Evolutionary conservation across 2,888 invertebrate genomes (phyloP).

Genomic region (Trilocha varians): DNA sequence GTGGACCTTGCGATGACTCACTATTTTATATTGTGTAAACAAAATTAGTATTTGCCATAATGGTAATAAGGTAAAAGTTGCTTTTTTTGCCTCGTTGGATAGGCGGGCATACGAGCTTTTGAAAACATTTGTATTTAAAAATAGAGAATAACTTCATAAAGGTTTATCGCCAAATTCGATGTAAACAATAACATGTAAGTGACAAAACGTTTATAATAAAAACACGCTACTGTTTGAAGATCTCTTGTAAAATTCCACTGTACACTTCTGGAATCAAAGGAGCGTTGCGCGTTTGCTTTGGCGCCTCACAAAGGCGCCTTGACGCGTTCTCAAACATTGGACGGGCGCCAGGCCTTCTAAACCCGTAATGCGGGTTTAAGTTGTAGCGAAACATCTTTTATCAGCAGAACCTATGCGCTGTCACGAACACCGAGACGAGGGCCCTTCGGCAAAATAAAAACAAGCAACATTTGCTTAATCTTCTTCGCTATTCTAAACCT

Average conservation of each 20-base stretch:
- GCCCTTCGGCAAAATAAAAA: not conserved
- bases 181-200: slow-evolving; percentile 1
- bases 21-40: not conserved
- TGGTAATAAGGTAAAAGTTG: not conserved
- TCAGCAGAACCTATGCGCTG: slow-evolving; percentile 13
- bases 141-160: too few species aligned
- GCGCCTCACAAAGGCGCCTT: slow-evolving; percentile 33
- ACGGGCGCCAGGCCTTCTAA: slow-evolving; percentile 33
- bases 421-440: not conserved
- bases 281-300: slow-evolving; percentile 44
- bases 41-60: not conserved
- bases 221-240: slow-evolving; percentile 27
- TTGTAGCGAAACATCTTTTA: slow-evolving; percentile 29
- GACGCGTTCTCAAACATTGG: slow-evolving; percentile 40
- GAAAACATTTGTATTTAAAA: too few species aligned
- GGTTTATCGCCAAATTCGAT: slow-evolving; percentile 1
- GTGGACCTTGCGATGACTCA: not conserved
- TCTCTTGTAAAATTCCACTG: slow-evolving; percentile 33
- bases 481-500: not conserved
- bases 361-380: slow-evolving; percentile 30
- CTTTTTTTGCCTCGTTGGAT: too few species aligned
- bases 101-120: too few species aligned
- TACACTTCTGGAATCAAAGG: slow-evolving; percentile 35
- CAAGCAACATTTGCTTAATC: not conserved
- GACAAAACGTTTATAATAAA: slow-evolving; percentile 19